Conservation (phyloP, 2,888 invertebrate species). For the Aphodius granarius region DNA sequence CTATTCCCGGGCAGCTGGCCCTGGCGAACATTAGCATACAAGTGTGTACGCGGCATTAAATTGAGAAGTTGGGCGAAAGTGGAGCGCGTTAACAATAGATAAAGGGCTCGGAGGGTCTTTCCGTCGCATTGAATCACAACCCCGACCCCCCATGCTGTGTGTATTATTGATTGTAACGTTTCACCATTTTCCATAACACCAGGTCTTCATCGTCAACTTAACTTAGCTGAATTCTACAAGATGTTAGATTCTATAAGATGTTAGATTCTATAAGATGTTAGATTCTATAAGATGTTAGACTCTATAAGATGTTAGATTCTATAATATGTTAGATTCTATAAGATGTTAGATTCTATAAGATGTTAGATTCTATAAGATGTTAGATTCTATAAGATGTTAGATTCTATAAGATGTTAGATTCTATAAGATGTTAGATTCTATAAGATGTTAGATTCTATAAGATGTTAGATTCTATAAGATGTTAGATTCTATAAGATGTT, state of each 20-base stretch:
- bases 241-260: neutral
- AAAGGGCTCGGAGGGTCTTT: slow-evolving; percentile 26
- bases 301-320: no score
- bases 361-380: neutral
- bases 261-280: no score
- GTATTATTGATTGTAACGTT: neutral
- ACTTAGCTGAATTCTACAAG: neutral
- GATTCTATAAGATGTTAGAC: neutral
- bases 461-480: neutral
- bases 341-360: neutral
- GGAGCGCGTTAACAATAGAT: slow-evolving; percentile 26
- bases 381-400: neutral
- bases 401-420: neutral
- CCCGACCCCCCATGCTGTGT: no score
- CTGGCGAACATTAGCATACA: slow-evolving; percentile 23
- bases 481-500: neutral
- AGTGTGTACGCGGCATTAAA: slow-evolving; percentile 27
- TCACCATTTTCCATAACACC: neutral
- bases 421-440: neutral
- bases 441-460: neutral
- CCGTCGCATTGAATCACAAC: slow-evolving; percentile 1
- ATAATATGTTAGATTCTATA: neutral
- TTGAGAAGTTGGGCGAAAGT: slow-evolving; percentile 22
- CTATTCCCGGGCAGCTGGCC: neutral
- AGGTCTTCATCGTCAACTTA: neutral